phyloP scores from a whole-genome alignment of 2,888 invertebrate species.

The Euplexia lucipara region DNA sequence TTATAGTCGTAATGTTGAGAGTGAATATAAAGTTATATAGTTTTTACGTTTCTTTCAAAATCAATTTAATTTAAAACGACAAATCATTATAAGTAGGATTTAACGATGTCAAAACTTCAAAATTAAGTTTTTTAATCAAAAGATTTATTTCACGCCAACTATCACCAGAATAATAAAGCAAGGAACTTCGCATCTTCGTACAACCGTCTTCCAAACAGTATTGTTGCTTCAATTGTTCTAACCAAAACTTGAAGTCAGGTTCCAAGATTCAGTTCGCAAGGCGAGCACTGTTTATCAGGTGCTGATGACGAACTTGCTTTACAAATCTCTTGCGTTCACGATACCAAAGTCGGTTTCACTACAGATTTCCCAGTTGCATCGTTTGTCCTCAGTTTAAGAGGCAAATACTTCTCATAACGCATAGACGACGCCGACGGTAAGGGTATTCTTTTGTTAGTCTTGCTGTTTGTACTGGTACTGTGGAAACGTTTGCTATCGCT shows the following conservation, averaged over 20 bases:
- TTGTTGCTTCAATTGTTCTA: conserved; percentile 23
- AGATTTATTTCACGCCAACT: neutral
- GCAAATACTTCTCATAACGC: conserved; percentile 71
- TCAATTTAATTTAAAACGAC: too few relatives aligned
- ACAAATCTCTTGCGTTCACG: conserved; percentile 58
- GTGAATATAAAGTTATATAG: too few relatives aligned
- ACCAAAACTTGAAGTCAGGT: conserved; percentile 28
- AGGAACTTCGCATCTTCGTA: neutral
- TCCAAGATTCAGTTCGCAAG: conserved; percentile 35
- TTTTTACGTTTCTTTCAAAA: too few relatives aligned
- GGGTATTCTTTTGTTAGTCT: conserved; percentile 69
- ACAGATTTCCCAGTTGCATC: conserved; percentile 82
- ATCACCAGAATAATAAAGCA: conserved; percentile 2
- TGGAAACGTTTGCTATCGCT: conserved; percentile 9
- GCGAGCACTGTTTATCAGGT: conserved; percentile 55
- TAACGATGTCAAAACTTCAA: too few relatives aligned
- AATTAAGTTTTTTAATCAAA: too few relatives aligned
- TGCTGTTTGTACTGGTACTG: neutral
- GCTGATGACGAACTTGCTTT: conserved; percentile 57
- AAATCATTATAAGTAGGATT: too few relatives aligned
- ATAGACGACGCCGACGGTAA: conserved; percentile 67
- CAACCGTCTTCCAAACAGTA: neutral
- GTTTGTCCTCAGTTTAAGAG: conserved; percentile 77
- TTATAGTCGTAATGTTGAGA: too few relatives aligned
- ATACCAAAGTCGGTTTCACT: conserved; percentile 62